Conservation (phyloP, 2,797 vertebrate genomes). For the Hafferia zeledoni region DNA sequence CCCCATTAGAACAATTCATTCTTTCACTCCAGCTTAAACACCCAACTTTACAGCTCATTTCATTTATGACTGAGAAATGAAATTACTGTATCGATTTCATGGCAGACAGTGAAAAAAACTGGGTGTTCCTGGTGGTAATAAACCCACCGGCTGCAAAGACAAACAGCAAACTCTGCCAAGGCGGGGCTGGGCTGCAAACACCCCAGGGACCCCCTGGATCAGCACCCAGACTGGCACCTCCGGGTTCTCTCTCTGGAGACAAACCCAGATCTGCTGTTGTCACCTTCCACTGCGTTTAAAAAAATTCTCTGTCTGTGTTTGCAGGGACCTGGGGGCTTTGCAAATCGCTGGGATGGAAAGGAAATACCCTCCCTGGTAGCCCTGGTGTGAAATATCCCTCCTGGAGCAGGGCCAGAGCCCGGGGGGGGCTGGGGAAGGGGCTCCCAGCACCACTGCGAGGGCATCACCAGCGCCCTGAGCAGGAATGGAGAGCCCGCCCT, state of each 20-base stretch:
- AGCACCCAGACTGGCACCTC: not conserved
- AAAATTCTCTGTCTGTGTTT: not conserved
- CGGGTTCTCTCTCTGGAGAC: not conserved
- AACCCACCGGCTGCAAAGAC: not conserved
- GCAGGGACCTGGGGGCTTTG: not conserved
- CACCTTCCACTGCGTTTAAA: not conserved
- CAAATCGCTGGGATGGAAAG: not conserved
- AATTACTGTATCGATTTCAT: slow-evolving; percentile 50
- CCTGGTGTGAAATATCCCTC: not conserved
- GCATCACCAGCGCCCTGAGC: accelerated
- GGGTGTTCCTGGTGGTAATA: slow-evolving; percentile 14
- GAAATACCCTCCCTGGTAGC: not conserved
- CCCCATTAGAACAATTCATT: slow-evolving; percentile 64
- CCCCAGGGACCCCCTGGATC: not conserved
- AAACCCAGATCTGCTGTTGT: not conserved
- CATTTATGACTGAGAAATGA: slow-evolving; percentile 70
- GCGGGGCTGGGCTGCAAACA: not conserved
- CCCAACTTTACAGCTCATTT: slow-evolving; percentile 67
- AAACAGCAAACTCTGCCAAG: slow-evolving; percentile 4
- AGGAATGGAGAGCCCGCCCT: accelerated
- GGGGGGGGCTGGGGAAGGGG: not conserved
- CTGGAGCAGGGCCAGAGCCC: not conserved
- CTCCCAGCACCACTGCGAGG: accelerated
- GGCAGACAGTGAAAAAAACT: not conserved
- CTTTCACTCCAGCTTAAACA: slow-evolving; percentile 47